phyloP scores from a whole-genome alignment of 2,888 invertebrate species.

The Leucophenga montana region DNA sequence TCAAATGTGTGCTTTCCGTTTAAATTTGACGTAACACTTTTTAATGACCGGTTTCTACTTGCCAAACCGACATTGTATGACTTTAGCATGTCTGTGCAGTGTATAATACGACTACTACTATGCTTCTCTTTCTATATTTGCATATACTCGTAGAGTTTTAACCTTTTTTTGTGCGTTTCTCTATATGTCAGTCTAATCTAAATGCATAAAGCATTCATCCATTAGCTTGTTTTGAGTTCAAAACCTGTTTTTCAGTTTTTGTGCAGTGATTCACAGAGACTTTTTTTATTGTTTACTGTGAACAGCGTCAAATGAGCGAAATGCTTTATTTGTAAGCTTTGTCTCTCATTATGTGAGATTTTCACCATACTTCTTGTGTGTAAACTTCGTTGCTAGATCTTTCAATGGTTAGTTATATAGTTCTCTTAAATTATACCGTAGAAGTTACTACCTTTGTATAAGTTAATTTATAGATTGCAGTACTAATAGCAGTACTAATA shows the following conservation, averaged over 20 bases:
- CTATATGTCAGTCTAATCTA: neutral
- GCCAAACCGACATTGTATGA: neutral
- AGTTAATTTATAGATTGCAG: neutral
- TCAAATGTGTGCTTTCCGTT: neutral
- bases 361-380: neutral
- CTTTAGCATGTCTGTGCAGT: conserved; percentile 3
- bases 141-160: neutral
- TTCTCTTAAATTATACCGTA: conserved; percentile 51
- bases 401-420: neutral
- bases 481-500: too few species aligned
- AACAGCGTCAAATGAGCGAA: too few species aligned
- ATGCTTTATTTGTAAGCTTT: neutral
- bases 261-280: conserved; percentile 15
- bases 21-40: conserved; percentile 36
- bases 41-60: conserved; percentile 34
- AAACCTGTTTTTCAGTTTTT: conserved; percentile 20
- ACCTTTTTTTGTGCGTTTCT: conserved; percentile 5
- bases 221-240: neutral
- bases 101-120: neutral
- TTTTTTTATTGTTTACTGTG: neutral
- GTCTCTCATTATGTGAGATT: neutral
- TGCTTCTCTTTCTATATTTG: neutral
- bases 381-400: neutral
- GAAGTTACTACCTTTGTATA: conserved; percentile 13
- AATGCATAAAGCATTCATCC: conserved; percentile 7